Conservation (phyloP, 2,888 invertebrate species). For the Cephalotes varians region DNA sequence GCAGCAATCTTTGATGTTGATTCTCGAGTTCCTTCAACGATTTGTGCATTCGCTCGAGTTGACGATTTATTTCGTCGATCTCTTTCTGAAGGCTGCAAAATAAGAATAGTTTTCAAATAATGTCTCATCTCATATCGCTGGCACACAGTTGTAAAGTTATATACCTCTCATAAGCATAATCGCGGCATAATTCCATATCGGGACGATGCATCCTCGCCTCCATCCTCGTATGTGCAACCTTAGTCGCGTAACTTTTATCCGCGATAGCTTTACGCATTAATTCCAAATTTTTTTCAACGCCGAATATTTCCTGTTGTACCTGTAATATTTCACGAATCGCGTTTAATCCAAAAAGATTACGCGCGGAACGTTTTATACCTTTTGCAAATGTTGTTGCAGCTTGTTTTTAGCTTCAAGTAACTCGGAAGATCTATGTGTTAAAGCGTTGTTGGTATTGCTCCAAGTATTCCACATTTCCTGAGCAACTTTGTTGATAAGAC, state of each 20-base stretch:
- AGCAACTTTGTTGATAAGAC: slow-evolving; percentile 92
- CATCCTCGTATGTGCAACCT: slow-evolving; percentile 95
- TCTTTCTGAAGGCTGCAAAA: slow-evolving; percentile 92
- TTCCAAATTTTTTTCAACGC: slow-evolving; percentile 96
- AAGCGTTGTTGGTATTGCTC: slow-evolving; percentile 93
- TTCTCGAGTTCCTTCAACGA: slow-evolving; percentile 94
- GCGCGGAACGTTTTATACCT: slow-evolving; percentile 85
- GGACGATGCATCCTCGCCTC: slow-evolving; percentile 96
- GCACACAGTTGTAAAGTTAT: slow-evolving; percentile 41
- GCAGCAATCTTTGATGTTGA: slow-evolving; percentile 94
- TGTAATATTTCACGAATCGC: slow-evolving; percentile 79
- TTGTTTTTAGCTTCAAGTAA: slow-evolving; percentile 94
- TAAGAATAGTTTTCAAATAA: slow-evolving; percentile 31
- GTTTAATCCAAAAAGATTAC: not conserved
- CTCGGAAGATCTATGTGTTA: slow-evolving; percentile 92
- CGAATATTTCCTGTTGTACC: slow-evolving; percentile 97
- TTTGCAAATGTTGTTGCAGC: slow-evolving; percentile 92
- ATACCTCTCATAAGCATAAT: slow-evolving; percentile 93
- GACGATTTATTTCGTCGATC: slow-evolving; percentile 93
- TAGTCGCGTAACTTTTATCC: slow-evolving; percentile 94
- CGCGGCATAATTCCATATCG: slow-evolving; percentile 95
- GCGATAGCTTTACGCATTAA: slow-evolving; percentile 95
- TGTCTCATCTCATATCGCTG: not conserved
- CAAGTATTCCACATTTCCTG: slow-evolving; percentile 95
- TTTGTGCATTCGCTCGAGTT: slow-evolving; percentile 92